A percentile compares a stretch with the other conserved stretches of the same genome.
These are phyloP conservation scores for Chinchilla lanigera DNA, from an alignment of 2,113 vertebrate genomes.

Conservation along the genomic window DNA sequence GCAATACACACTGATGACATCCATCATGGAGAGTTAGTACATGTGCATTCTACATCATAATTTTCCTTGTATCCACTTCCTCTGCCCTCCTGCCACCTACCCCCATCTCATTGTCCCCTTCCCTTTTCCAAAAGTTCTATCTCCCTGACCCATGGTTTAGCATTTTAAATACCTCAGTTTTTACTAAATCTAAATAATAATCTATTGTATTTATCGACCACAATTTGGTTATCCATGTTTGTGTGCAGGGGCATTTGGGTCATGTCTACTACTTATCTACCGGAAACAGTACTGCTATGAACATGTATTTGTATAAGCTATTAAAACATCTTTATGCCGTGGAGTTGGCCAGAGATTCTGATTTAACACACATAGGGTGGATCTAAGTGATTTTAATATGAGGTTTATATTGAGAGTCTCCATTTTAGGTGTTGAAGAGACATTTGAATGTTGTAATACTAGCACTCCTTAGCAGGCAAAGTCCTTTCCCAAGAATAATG, in stretches of 20 bases:
- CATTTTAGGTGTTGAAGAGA: not conserved
- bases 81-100: not conserved
- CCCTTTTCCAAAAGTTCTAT: not conserved
- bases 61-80: not conserved
- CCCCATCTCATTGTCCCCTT: not conserved
- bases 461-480: not conserved
- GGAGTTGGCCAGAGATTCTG: not conserved
- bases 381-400: not conserved
- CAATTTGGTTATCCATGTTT: not conserved
- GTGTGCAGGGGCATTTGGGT: not conserved
- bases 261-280: not conserved
- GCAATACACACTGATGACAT: not conserved
- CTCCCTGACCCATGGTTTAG: not conserved
- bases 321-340: not conserved
- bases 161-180: not conserved
- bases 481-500: not conserved
- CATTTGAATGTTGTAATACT: not conserved
- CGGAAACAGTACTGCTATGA: not conserved
- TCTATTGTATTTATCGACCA: not conserved
- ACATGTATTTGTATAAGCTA: not conserved
- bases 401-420: not conserved
- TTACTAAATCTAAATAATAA: not conserved
- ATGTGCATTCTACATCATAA: not conserved
- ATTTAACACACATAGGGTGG: not conserved
- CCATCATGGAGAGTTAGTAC: not conserved